phyloP scores from a whole-genome alignment of 1,140 invertebrate genomes.

The Aphelinus certus region DNA sequence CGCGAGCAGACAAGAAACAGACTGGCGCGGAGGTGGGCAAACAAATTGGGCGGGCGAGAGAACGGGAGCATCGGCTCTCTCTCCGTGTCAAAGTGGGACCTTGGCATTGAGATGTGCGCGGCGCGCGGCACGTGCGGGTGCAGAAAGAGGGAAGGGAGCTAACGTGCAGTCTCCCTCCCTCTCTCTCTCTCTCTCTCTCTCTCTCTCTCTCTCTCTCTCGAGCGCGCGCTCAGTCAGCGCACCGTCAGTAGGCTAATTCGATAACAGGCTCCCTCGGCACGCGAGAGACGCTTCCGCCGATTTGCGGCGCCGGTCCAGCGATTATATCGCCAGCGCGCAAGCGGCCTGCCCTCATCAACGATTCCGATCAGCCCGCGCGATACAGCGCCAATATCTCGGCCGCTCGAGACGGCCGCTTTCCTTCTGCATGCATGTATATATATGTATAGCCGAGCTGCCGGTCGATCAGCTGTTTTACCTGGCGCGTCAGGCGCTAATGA shows the following conservation, averaged over 20 bases:
- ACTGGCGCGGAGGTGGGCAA: too few species aligned
- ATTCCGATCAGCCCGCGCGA: constrained; percentile 44
- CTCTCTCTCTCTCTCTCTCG: too few species aligned
- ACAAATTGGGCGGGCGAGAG: too few species aligned
- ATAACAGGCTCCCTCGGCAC: neutral
- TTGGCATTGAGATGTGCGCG: neutral
- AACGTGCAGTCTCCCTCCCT: too few species aligned
- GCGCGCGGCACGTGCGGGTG: neutral
- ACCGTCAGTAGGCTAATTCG: constrained; percentile 46
- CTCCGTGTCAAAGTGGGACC: constrained; percentile 12
- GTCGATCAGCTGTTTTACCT: too few species aligned
- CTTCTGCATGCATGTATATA: neutral
- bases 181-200: too few species aligned
- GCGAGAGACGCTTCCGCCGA: constrained; percentile 41
- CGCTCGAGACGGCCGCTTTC: neutral
- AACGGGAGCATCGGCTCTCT: too few species aligned
- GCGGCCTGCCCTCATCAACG: constrained; percentile 43
- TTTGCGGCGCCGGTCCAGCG: constrained; percentile 32
- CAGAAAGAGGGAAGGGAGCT: neutral
- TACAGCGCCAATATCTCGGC: constrained; percentile 39
- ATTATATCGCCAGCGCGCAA: constrained; percentile 41
- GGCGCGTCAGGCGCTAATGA: too few species aligned
- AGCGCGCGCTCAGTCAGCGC: too few species aligned
- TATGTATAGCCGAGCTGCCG: neutral
- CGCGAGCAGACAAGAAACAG: too few species aligned